Evolutionary conservation across 1,140 invertebrate genomes (phyloP), one percentile per base, ranked within the genome.

Genomic region (Drosophila insularis): DNA sequence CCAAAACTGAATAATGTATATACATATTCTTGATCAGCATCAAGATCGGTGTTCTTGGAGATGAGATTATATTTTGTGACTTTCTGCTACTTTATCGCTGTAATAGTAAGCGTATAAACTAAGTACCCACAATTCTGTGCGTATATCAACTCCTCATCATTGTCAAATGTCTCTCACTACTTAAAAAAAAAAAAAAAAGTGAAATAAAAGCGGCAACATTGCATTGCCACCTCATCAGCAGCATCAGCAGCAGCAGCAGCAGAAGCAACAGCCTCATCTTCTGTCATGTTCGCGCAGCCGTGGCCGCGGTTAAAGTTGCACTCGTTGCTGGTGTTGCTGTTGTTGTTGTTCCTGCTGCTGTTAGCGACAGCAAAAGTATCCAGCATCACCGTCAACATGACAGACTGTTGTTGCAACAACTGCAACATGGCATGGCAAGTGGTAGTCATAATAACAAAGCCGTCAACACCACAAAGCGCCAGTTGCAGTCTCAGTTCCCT

Each of bases 401-500:
- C 72, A 75, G 65, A 59, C 65, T 75, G 65, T 64, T 76, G 74
- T 58, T 76, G 72, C 74, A 69, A 76, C 71, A 75, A 60, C 74
- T 40, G 40, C 75, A 78, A 77, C 74, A 71, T 71, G 61, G 66
- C 35, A 68, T 63, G 73, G 73, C 62, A 77, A 70, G 73, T 77
- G 73, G 74, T 70, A 77, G 74, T 77, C 73, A 77, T 77, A 77
- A 77, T 76, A 77, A 77, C 74, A 77, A 65, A 63, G 73, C 74
- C 61, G 73, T 62, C 74, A 71, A 77, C 73, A 77, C 74, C 73
- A 77, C 74, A 67, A 69, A 76, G 67, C 74, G 73, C 74, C 74
- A 76, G 68, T 68, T 61, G 62, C 73, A 77, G 67, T 67, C 74
- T 76, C 55, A 64, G 63, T 50, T 50, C 17, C 43, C 43, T 21